A percentile compares a stretch with the other conserved stretches of the same genome.
phyloP scores from a whole-genome alignment of 2,888 invertebrate genomes.

The Petrophora chlorosata region DNA sequence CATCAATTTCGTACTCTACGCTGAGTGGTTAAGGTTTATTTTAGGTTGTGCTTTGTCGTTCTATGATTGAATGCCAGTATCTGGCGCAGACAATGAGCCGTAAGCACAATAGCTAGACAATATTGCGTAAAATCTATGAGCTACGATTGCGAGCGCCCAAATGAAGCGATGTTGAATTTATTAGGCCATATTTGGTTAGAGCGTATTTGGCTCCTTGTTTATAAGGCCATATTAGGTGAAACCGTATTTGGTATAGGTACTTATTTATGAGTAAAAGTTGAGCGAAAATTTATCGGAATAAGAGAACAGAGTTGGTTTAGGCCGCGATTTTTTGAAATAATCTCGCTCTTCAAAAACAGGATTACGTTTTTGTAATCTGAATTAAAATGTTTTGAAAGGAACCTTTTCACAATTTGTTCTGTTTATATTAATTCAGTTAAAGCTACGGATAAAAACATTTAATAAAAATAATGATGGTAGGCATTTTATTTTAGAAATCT shows the following conservation, averaged over 20 bases:
- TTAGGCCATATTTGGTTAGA: slow-evolving; percentile 19
- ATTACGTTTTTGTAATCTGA: slow-evolving; percentile 19
- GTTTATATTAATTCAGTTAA: background rate
- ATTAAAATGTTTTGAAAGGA: slow-evolving; percentile 9
- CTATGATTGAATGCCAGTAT: slow-evolving; percentile 40
- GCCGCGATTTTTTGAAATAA: slow-evolving; percentile 13
- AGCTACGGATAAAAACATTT: background rate
- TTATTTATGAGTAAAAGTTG: slow-evolving; percentile 1
- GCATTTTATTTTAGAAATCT: no score
- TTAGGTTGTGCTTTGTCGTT: slow-evolving; percentile 37
- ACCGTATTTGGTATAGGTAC: background rate
- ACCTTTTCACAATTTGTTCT: background rate
- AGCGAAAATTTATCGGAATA: slow-evolving; percentile 1
- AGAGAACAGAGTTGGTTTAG: slow-evolving; percentile 10
- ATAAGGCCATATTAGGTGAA: slow-evolving; percentile 26
- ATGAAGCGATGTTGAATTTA: slow-evolving; percentile 32
- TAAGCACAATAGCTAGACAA: slow-evolving; percentile 54
- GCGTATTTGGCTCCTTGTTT: slow-evolving; percentile 19
- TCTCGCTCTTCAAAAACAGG: slow-evolving; percentile 10
- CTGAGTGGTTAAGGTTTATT: slow-evolving; percentile 11
- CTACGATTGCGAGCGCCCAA: slow-evolving; percentile 13
- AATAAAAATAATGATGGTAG: no score
- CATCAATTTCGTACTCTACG: slow-evolving; percentile 13
- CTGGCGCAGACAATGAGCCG: slow-evolving; percentile 54
- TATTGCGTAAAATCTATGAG: slow-evolving; percentile 58